Base-by-base conservation (phyloP, 2,113 vertebrate genomes). In the Pao palembangensis region DNA sequence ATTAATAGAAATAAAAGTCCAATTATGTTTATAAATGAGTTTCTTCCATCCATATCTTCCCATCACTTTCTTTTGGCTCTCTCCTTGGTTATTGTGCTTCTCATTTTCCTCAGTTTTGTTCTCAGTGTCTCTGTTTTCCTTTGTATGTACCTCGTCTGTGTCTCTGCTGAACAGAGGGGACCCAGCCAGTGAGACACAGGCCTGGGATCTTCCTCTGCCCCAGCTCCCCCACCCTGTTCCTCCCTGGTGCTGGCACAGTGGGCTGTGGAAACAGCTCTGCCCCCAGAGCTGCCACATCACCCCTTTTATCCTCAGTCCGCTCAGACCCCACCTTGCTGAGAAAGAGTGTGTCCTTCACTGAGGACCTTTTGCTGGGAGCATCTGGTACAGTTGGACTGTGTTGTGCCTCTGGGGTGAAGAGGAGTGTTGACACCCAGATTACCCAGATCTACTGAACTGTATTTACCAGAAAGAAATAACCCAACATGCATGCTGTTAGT, bases 341-440 rank as follows among this genome's bases (percentile, higher is more conserved):
- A 95, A 96, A 96, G 93, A 94, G 93, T 76, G 93, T 98, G 90
- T 98, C 95, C 90, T 98, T 98, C 95, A 95, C 91, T 84, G 95
- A 96, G 92, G 93, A 98, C 91, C 91, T 98, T 90, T 92, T 98
- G 90, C 93, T 93, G 93, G 93, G 92, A 89, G 91, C 91, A 91
- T 94, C 94, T 77, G 97, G 96, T 89, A 89, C 76, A 85, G 85
- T 98, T 96, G 94, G 95, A 94, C 82, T 90, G 83, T 85, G 73
- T 62, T 83, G 79, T 86, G 80, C 88, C 10, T 81, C 81, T 58
- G 19, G 49, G 64, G 67, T 77, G 60, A 57, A 18, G 53, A 58
- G 10, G 47, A 49, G 23, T 47, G 28, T 64, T 51, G 54, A 42
- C 53, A 63, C 21, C 44, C 21, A 66, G 17, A 51, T 56, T 50